phyloP scores from a whole-genome alignment of 2,797 vertebrate species.

The Argyrosomus regius region DNA sequence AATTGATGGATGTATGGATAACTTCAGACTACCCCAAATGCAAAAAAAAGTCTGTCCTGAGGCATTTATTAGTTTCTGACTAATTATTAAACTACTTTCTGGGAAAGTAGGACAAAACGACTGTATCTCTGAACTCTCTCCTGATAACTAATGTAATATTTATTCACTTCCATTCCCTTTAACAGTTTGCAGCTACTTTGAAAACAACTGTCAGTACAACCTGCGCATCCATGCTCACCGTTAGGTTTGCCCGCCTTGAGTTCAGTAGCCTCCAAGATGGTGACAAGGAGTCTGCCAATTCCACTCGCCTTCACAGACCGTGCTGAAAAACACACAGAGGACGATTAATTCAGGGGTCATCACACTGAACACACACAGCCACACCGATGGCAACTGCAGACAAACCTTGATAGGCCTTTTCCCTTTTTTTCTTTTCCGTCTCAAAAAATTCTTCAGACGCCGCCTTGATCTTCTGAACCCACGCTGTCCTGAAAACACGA shows the following conservation, averaged over 20 bases:
- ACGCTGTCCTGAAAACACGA: slow-evolving; percentile 88
- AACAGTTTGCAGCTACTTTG: too few relatives aligned
- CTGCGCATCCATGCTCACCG: slow-evolving; percentile 80
- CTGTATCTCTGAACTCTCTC: too few relatives aligned
- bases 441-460: slow-evolving; percentile 95
- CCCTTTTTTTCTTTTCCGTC: slow-evolving; percentile 95
- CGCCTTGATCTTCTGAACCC: slow-evolving; percentile 98
- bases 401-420: slow-evolving; percentile 96
- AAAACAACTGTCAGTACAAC: background rate
- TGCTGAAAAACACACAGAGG: slow-evolving; percentile 76
- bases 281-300: slow-evolving; percentile 95
- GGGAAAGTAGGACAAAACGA: too few relatives aligned
- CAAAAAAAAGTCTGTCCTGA: too few relatives aligned
- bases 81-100: too few relatives aligned
- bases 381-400: background rate
- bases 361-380: too few relatives aligned
- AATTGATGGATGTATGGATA: too few relatives aligned
- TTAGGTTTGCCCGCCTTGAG: slow-evolving; percentile 93
- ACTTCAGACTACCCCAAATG: too few relatives aligned
- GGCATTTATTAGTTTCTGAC: too few relatives aligned
- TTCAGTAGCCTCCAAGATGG: slow-evolving; percentile 94
- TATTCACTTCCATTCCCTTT: too few relatives aligned
- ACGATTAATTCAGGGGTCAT: too few relatives aligned
- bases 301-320: slow-evolving; percentile 92
- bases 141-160: too few relatives aligned